phyloP scores from a whole-genome alignment of 2,113 vertebrate species.

The Petaurus breviceps region DNA sequence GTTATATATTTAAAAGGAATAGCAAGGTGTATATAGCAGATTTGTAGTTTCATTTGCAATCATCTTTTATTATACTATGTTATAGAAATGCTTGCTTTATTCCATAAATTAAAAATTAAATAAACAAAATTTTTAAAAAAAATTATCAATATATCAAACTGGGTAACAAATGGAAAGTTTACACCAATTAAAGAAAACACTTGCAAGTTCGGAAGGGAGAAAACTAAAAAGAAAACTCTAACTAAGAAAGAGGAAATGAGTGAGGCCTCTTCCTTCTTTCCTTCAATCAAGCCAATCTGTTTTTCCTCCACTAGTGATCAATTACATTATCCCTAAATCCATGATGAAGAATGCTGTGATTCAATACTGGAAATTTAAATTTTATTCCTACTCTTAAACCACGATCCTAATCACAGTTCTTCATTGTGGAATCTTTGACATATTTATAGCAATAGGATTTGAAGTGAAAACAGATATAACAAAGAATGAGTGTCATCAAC shows the following conservation, averaged over 20 bases:
- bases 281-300: background rate
- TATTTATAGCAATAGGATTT: background rate
- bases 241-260: background rate
- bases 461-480: background rate
- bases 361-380: background rate
- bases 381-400: background rate
- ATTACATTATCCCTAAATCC: background rate
- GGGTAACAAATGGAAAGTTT: background rate
- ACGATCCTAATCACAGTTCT: too few relatives aligned
- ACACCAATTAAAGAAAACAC: background rate
- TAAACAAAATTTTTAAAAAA: background rate
- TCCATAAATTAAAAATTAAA: background rate
- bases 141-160: background rate
- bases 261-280: background rate
- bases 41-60: background rate
- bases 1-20: background rate
- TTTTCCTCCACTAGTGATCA: background rate
- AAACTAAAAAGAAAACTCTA: constrained; percentile 13
- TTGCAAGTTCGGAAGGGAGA: background rate
- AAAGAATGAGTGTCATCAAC: background rate
- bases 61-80: background rate
- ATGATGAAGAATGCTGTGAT: background rate
- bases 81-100: background rate
- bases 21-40: background rate
- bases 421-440: background rate